These are phyloP conservation scores for Pterois miles DNA, from an alignment of 2,797 vertebrate genomes.

Conservation along the genomic window DNA sequence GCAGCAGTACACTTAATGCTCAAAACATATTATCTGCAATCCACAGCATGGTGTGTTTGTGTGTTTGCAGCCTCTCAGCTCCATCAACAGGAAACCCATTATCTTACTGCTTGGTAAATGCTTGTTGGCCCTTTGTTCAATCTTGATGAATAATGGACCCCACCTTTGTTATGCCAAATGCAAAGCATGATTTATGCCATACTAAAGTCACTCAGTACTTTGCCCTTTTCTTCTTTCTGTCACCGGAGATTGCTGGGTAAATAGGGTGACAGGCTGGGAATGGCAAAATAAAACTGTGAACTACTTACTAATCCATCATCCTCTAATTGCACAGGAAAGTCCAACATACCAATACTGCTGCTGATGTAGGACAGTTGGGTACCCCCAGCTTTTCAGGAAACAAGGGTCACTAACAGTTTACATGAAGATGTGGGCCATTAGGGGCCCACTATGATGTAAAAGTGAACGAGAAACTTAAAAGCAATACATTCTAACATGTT, in stretches of 20 bases:
- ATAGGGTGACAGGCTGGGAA: conserved; percentile 42
- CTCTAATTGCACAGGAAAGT: not conserved
- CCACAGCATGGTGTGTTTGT: conserved; percentile 6
- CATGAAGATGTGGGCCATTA: not conserved
- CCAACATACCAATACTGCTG: not conserved
- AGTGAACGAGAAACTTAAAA: not conserved
- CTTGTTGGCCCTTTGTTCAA: conserved; percentile 52
- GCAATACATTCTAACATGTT: not conserved
- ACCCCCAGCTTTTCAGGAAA: not conserved
- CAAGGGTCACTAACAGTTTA: not conserved
- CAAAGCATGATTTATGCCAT: conserved; percentile 66
- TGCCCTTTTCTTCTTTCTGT: conserved; percentile 59
- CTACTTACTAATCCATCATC: conserved; percentile 38
- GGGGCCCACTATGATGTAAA: rapidly evolving
- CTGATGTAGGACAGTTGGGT: not conserved
- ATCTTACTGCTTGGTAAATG: conserved; percentile 51
- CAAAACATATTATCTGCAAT: conserved; percentile 34
- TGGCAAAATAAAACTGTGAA: conserved; percentile 32
- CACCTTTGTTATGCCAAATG: conserved; percentile 65
- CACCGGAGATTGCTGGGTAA: conserved; percentile 40
- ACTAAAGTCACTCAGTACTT: conserved; percentile 56
- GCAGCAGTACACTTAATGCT: conserved; percentile 38
- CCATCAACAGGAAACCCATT: conserved; percentile 62
- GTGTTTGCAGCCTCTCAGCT: conserved; percentile 27
- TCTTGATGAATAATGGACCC: conserved; percentile 67